phyloP scores from a whole-genome alignment of 2,113 vertebrate genomes.

The Lipophrys pholis region DNA sequence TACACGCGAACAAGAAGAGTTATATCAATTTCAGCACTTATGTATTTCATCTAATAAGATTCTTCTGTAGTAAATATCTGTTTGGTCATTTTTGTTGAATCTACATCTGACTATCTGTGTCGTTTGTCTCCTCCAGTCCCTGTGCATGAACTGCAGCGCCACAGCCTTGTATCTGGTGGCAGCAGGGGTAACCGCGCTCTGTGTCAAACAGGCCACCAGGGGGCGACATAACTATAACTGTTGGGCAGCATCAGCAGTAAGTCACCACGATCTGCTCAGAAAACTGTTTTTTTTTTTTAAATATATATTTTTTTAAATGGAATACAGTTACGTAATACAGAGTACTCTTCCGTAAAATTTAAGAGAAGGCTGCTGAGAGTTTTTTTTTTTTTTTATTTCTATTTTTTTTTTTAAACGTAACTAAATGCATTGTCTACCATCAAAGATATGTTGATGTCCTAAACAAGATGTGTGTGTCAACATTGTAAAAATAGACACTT shows the following conservation, averaged over 20 bases:
- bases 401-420: not conserved
- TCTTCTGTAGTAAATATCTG: too few species aligned
- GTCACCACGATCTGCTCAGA: constrained; percentile 19
- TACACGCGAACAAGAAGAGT: too few species aligned
- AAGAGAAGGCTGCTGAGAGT: not conserved
- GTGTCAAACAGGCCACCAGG: constrained; percentile 81
- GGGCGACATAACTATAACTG: constrained; percentile 91
- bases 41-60: too few species aligned
- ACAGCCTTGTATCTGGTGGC: constrained; percentile 89
- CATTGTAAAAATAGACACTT: too few species aligned
- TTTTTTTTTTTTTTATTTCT: too few species aligned
- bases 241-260: constrained; percentile 93
- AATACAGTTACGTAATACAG: too few species aligned
- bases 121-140: constrained; percentile 76
- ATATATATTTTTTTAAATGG: not conserved
- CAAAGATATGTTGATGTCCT: too few species aligned
- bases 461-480: too few species aligned
- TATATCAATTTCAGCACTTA: too few species aligned
- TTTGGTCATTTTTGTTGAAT: too few species aligned
- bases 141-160: constrained; percentile 90
- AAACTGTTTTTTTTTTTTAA: not conserved
- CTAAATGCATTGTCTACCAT: too few species aligned
- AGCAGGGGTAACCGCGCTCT: constrained; percentile 85
- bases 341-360: too few species aligned
- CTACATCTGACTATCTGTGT: not conserved